phyloP scores from a whole-genome alignment of 2,888 invertebrate species.

The Lasioglossum vierecki region DNA sequence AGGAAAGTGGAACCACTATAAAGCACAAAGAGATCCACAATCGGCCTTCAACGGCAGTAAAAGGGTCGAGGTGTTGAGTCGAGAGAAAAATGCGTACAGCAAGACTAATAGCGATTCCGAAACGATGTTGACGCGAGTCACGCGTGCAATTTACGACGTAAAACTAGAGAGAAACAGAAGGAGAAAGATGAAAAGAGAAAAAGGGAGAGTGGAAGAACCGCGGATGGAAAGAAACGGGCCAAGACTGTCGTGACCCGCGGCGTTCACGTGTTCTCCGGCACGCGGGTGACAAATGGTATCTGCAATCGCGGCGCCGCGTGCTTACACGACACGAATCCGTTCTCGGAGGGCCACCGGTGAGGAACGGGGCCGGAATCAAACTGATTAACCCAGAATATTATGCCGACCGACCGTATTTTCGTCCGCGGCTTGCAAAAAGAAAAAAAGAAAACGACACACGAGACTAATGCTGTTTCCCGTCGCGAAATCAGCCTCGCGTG shows the following conservation, averaged over 20 bases:
- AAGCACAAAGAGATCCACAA: not conserved
- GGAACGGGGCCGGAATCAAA: slow-evolving; percentile 26
- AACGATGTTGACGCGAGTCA: slow-evolving; percentile 2
- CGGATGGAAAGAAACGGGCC: slow-evolving; percentile 48
- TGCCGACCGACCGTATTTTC: slow-evolving; percentile 38
- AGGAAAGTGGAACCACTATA: not conserved
- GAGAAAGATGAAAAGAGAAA: not conserved
- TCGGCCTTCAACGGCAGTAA: not conserved
- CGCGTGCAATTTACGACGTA: not conserved
- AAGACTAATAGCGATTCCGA: not conserved
- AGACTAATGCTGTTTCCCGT: not conserved
- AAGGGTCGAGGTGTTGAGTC: not conserved
- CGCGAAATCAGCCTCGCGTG: slow-evolving; percentile 29
- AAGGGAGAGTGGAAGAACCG: slow-evolving; percentile 49
- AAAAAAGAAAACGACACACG: not conserved
- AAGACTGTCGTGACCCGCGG: slow-evolving; percentile 55
- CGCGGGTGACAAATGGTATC: slow-evolving; percentile 60
- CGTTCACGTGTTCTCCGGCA: slow-evolving; percentile 32
- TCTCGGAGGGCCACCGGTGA: not conserved
- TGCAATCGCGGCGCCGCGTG: slow-evolving; percentile 45
- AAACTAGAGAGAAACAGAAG: not conserved
- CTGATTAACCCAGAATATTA: slow-evolving; percentile 60
- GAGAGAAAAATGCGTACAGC: not conserved
- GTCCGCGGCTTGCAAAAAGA: slow-evolving; percentile 33
- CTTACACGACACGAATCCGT: slow-evolving; percentile 45